phyloP scores from a whole-genome alignment of 2,888 invertebrate genomes.

The Diadegma fenestrale region DNA sequence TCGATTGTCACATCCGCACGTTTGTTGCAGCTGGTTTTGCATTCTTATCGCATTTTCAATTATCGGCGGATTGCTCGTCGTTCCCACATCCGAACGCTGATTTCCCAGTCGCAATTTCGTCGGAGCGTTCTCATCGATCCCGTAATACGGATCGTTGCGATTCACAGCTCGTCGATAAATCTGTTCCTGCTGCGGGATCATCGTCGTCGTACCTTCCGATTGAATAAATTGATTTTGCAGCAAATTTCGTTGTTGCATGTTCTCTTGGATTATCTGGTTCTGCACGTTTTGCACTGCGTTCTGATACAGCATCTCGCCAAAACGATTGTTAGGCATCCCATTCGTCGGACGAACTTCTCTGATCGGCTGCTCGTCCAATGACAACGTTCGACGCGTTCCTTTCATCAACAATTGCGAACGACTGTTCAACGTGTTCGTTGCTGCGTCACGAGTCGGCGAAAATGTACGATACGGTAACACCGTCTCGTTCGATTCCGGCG shows the following conservation, averaged over 20 bases:
- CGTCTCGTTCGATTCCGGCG: conserved; percentile 83
- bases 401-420: conserved; percentile 72
- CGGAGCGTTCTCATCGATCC: conserved; percentile 39
- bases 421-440: conserved; percentile 80
- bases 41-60: conserved; percentile 76
- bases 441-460: conserved; percentile 82
- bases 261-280: conserved; percentile 84
- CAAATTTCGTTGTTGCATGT: conserved; percentile 81
- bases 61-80: conserved; percentile 69
- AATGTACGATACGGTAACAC: conserved; percentile 80
- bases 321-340: conserved; percentile 75
- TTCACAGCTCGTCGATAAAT: conserved; percentile 51
- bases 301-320: conserved; percentile 81
- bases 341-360: conserved; percentile 75
- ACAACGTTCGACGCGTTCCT: conserved; percentile 74
- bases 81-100: conserved; percentile 29
- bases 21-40: conserved; percentile 79
- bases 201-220: conserved; percentile 42
- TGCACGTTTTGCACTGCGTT: conserved; percentile 83
- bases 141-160: conserved; percentile 53
- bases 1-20: conserved; percentile 71
- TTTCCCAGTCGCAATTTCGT: conserved; percentile 52
- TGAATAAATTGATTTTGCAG: conserved; percentile 74
- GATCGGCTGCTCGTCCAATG: conserved; percentile 76
- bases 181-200: conserved; percentile 50